Percentiles rank a stretch among this genome's conserved stretches.
These are phyloP conservation scores for Lasioglossum vierecki DNA, from an alignment of 2,888 invertebrate species.

Conservation along the genomic window DNA sequence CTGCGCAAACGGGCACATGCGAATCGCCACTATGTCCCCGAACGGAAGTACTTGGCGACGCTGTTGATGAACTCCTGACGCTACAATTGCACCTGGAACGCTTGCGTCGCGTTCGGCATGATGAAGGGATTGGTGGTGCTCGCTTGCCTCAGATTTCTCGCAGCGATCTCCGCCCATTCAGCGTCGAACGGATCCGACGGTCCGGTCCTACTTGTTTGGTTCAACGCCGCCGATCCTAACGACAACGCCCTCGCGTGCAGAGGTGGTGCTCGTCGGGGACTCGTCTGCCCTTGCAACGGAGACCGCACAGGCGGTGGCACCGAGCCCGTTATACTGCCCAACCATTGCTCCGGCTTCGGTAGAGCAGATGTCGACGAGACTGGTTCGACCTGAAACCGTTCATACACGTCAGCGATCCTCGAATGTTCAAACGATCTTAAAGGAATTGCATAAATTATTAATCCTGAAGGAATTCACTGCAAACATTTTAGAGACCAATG, in stretches of 20 bases:
- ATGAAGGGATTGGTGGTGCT: conserved; percentile 88
- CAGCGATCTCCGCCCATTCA: conserved; percentile 91
- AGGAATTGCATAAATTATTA: too few relatives aligned
- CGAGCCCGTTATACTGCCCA: conserved; percentile 89
- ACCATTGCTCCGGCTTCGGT: conserved; percentile 93
- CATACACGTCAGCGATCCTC: not conserved
- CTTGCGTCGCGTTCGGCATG: conserved; percentile 85
- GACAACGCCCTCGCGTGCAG: conserved; percentile 85
- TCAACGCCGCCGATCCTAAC: conserved; percentile 84
- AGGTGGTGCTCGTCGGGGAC: conserved; percentile 85
- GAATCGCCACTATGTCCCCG: conserved; percentile 75
- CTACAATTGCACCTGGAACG: conserved; percentile 87
- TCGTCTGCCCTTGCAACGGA: conserved; percentile 61
- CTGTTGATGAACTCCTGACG: conserved; percentile 79
- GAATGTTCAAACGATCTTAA: not conserved
- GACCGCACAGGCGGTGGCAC: conserved; percentile 84
- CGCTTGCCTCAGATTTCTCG: conserved; percentile 84
- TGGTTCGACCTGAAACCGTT: conserved; percentile 79
- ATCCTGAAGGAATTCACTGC: too few relatives aligned
- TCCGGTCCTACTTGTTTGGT: conserved; percentile 67
- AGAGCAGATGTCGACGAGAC: conserved; percentile 84
- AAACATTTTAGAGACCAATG: too few relatives aligned
- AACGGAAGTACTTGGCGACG: conserved; percentile 79
- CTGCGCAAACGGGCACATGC: conserved; percentile 55
- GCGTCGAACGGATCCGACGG: conserved; percentile 91